A percentile compares a stretch with the other conserved stretches of the same genome.
These are phyloP conservation scores for Palythoa grandis DNA, from an alignment of 92 coral and sea anemone species.

Conservation along the genomic window DNA sequence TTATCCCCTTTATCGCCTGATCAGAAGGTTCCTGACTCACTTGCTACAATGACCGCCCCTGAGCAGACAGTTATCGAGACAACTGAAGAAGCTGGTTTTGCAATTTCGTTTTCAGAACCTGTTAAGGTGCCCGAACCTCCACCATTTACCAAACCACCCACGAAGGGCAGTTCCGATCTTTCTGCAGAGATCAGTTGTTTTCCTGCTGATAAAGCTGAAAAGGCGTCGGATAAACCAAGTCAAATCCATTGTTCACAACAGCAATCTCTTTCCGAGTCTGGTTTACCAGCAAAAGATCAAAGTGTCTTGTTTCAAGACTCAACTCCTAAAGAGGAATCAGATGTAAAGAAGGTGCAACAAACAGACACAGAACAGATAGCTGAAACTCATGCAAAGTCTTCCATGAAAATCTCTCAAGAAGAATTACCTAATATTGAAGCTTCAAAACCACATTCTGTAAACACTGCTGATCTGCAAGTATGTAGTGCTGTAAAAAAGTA, in stretches of 20 bases:
- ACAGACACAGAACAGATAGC: not conserved
- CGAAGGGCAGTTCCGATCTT: constrained; percentile 64
- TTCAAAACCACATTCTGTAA: constrained; percentile 10
- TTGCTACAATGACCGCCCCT: not conserved
- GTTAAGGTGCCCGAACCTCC: constrained; percentile 71
- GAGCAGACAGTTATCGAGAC: not conserved
- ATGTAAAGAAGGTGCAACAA: not conserved
- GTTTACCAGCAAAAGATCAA: not conserved
- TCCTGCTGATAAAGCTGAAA: constrained; percentile 53
- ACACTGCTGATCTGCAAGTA: constrained; percentile 26
- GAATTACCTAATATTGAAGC: not conserved
- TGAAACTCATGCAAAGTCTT: not conserved
- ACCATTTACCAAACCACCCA: constrained; percentile 71
- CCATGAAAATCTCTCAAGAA: not conserved
- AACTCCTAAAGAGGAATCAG: not conserved
- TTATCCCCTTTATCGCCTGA: not conserved
- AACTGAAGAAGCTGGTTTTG: not conserved
- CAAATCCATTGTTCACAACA: constrained; percentile 35
- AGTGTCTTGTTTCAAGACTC: not conserved
- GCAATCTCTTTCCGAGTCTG: not conserved
- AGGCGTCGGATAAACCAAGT: constrained; percentile 31
- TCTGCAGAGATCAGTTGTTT: constrained; percentile 65
- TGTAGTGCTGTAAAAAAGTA: constrained; percentile 47
- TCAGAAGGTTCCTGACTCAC: constrained; percentile 3
- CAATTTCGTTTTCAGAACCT: constrained; percentile 25